Percentiles rank a stretch among this genome's conserved stretches.
Evolutionary conservation across 2,888 invertebrate genomes (phyloP).

Genomic region (Smittia aterrima): DNA sequence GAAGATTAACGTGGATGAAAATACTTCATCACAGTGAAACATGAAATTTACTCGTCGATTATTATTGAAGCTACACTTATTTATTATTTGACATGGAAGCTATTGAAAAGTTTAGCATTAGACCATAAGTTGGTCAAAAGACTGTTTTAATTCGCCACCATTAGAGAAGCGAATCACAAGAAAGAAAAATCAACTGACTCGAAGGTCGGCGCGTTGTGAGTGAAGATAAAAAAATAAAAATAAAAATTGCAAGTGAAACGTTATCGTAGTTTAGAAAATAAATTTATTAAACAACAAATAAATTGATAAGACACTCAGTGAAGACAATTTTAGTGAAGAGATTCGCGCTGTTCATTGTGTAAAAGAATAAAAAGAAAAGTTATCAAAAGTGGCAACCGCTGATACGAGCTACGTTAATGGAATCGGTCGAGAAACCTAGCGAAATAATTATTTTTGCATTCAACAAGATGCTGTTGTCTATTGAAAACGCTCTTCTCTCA

Average conservation of each 20-base stretch:
- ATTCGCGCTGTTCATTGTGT: background rate
- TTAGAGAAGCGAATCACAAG: background rate
- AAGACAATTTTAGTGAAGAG: background rate
- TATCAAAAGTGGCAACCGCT: conserved; percentile 30
- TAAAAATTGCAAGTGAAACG: background rate
- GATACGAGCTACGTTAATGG: conserved; percentile 22
- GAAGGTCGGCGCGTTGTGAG: too few relatives aligned
- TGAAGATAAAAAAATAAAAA: background rate
- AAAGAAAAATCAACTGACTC: background rate
- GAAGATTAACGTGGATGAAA: background rate
- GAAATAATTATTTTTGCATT: conserved; percentile 45
- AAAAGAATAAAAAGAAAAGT: conserved; percentile 2
- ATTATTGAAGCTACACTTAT: background rate
- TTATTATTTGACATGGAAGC: conserved; percentile 32
- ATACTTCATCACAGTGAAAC: background rate
- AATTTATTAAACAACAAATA: background rate
- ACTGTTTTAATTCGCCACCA: background rate
- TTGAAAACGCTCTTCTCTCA: conserved; percentile 72
- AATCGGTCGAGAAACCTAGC: background rate
- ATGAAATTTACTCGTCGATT: conserved; percentile 29
- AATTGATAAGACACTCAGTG: background rate
- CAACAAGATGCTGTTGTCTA: conserved; percentile 67
- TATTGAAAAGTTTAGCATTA: conserved; percentile 5
- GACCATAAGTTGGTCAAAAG: conserved; percentile 20
- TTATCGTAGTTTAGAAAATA: background rate